Conservation (phyloP, 35 echinoderm and acorn worm genomes). For the Apostichopus californicus region DNA sequence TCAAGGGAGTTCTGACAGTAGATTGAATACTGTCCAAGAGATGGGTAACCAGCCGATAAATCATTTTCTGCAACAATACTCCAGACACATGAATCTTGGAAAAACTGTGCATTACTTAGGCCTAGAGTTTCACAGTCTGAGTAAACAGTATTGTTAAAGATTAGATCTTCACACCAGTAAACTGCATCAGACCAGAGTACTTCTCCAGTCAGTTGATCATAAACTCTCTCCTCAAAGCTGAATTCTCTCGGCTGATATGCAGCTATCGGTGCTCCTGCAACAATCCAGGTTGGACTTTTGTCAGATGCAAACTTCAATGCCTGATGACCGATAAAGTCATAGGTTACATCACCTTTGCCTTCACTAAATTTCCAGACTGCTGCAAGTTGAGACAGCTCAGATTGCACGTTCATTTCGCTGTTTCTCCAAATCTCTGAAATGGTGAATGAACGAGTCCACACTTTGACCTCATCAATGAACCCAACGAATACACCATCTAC, state of each 20-base stretch:
- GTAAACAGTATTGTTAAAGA: conserved; percentile 52
- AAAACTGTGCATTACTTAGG: conserved; percentile 48
- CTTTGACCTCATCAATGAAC: conserved; percentile 81
- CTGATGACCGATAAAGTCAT: conserved; percentile 57
- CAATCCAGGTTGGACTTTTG: conserved; percentile 58
- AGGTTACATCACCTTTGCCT: conserved; percentile 49
- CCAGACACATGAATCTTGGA: conserved; percentile 72
- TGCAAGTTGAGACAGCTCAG: conserved; percentile 35
- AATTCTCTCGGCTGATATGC: conserved; percentile 27
- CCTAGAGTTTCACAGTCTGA: conserved; percentile 62
- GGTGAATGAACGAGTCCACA: conserved; percentile 78
- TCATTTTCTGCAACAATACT: conserved; percentile 43
- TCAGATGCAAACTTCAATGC: conserved; percentile 42
- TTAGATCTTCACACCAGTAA: conserved; percentile 31
- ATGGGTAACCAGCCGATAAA: conserved; percentile 21
- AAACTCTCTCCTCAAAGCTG: conserved; percentile 55
- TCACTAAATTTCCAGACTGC: conserved; percentile 82
- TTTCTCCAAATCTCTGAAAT: conserved; percentile 62
- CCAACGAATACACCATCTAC: conserved; percentile 58
- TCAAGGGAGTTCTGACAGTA: conserved; percentile 70
- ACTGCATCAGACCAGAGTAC: conserved; percentile 55
- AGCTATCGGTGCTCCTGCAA: conserved; percentile 58
- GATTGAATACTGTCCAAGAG: conserved; percentile 45
- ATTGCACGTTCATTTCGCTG: conserved; percentile 65
- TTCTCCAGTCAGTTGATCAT: conserved; percentile 51